Evolutionary conservation across 2,113 vertebrate genomes (phyloP).

Genomic region (Pongo pygmaeus): DNA sequence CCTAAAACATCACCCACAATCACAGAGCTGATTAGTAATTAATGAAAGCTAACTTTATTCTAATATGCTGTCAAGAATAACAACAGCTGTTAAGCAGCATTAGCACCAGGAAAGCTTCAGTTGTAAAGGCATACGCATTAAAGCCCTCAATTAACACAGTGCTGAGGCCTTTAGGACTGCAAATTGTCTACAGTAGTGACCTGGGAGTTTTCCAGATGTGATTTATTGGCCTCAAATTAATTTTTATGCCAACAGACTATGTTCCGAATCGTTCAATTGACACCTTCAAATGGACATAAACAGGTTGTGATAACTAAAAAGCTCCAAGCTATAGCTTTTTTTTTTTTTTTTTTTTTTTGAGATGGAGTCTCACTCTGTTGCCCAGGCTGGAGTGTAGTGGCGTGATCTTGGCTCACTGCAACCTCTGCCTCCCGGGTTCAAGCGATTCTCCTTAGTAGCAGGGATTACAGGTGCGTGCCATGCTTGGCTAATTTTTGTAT

Average conservation of each 20-base stretch:
- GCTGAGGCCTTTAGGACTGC: neutral
- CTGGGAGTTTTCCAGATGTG: neutral
- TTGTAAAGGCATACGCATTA: neutral
- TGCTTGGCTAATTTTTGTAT: too few relatives aligned
- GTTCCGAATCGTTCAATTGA: neutral
- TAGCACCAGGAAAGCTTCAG: neutral
- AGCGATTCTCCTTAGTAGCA: too few relatives aligned
- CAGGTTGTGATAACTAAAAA: neutral
- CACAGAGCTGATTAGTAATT: neutral
- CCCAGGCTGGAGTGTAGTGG: too few relatives aligned
- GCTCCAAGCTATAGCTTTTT: neutral
- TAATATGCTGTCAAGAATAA: constrained; percentile 4
- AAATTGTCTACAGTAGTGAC: neutral
- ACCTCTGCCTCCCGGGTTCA: too few relatives aligned
- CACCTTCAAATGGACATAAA: neutral
- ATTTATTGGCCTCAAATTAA: neutral
- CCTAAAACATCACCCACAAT: neutral
- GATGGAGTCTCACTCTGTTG: too few relatives aligned
- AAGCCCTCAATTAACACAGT: neutral
- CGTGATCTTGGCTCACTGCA: too few relatives aligned
- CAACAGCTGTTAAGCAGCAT: neutral
- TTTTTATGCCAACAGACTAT: neutral
- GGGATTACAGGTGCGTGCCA: too few relatives aligned
- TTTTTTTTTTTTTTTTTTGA: too few relatives aligned
- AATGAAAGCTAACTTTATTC: constrained; percentile 7